Evolutionary conservation across 2,113 vertebrate genomes (phyloP).

Genomic region (Clarias batrachus): DNA sequence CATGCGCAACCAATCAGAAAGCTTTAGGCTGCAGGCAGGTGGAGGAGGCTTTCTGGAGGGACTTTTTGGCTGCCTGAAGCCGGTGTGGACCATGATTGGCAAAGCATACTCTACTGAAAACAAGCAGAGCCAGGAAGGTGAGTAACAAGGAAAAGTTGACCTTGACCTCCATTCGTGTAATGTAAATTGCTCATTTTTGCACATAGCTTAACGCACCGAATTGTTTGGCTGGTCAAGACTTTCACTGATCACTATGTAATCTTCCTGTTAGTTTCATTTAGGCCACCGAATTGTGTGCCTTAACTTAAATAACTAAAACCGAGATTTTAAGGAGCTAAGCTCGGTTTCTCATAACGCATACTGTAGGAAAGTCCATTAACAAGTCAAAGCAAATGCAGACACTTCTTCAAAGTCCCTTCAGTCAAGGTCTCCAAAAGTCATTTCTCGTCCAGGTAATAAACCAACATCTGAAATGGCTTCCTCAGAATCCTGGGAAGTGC

Average conservation of each 20-base stretch:
- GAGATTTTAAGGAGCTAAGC: not conserved
- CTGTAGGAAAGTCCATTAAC: not conserved
- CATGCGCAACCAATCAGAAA: constrained; percentile 63
- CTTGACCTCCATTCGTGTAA: not conserved
- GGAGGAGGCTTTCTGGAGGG: constrained; percentile 90
- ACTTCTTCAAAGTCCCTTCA: not conserved
- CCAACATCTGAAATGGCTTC: not conserved
- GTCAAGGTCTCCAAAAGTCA: not conserved
- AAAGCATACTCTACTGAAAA: constrained; percentile 93
- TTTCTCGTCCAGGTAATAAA: not conserved
- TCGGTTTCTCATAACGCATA: not conserved
- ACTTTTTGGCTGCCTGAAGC: constrained; percentile 88
- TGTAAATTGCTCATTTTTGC: not conserved
- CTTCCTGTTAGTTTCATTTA: not conserved
- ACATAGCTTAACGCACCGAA: not conserved
- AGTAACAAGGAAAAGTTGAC: constrained; percentile 45
- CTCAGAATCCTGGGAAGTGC: constrained; percentile 87
- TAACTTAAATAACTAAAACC: not conserved
- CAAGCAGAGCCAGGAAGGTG: constrained; percentile 88
- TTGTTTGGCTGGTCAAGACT: not conserved
- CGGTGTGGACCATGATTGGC: constrained; percentile 95
- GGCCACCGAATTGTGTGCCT: not conserved
- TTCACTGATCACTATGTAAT: not conserved
- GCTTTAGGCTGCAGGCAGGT: constrained; percentile 77
- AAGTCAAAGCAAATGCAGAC: not conserved